Evolutionary conservation across 2,888 invertebrate genomes (phyloP).

Genomic region (Drosophila yooni): DNA sequence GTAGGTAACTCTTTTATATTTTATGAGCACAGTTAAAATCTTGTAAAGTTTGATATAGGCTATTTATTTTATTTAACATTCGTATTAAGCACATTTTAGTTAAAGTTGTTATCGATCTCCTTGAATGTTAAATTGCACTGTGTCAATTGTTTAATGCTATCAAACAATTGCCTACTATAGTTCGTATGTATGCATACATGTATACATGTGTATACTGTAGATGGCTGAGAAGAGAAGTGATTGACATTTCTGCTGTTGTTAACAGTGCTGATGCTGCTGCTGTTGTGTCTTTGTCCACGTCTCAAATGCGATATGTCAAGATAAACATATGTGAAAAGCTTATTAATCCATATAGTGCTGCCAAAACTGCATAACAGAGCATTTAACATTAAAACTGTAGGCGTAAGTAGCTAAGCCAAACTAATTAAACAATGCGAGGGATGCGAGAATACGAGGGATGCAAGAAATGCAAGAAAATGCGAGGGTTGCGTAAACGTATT

Average conservation of each 20-base stretch:
- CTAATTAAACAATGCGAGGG: constrained; percentile 41
- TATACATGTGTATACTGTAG: neutral
- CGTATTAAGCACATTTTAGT: neutral
- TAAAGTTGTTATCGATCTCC: neutral
- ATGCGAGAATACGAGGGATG: neutral
- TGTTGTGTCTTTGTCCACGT: neutral
- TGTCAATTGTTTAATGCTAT: neutral
- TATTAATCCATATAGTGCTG: constrained; percentile 63
- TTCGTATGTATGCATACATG: neutral
- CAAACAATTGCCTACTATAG: neutral
- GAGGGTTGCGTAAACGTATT: constrained; percentile 24
- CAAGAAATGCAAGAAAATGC: constrained; percentile 1
- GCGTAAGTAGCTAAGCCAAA: constrained; percentile 73
- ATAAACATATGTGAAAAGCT: constrained; percentile 59
- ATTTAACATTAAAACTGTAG: constrained; percentile 61
- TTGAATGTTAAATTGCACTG: neutral
- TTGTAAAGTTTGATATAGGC: neutral
- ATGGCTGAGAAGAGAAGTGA: neutral
- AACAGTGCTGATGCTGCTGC: neutral
- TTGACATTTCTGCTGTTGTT: neutral
- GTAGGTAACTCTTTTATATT: too few species aligned
- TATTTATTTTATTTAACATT: neutral
- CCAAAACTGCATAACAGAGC: constrained; percentile 65
- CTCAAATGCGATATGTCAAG: neutral
- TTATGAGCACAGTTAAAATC: too few species aligned